phyloP scores from a whole-genome alignment of 2,797 vertebrate species.

The Enteromius viviparus region DNA sequence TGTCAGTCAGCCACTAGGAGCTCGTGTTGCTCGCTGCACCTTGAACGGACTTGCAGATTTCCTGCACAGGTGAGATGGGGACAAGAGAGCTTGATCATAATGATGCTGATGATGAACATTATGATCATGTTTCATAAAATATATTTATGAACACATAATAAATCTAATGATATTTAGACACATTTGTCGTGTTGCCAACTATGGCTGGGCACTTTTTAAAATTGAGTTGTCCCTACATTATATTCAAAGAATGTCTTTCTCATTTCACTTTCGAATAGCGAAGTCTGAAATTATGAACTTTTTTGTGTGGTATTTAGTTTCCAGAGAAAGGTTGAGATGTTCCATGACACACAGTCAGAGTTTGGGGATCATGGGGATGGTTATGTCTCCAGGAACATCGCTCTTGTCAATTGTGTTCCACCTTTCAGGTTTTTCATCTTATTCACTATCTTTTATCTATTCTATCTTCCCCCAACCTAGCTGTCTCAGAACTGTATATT shows the following conservation, averaged over 20 bases:
- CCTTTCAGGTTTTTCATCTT: conserved; percentile 81
- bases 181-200: background rate
- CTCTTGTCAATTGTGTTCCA: conserved; percentile 89
- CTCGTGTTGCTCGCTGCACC: conserved; percentile 86
- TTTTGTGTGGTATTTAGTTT: conserved; percentile 76
- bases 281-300: background rate
- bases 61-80: conserved; percentile 80
- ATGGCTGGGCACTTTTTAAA: background rate
- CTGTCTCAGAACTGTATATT: background rate
- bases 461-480: background rate
- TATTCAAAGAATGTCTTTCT: background rate
- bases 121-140: background rate
- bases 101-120: background rate
- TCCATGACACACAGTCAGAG: conserved; percentile 83
- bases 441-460: background rate
- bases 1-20: conserved; percentile 85
- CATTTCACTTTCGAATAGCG: background rate
- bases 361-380: conserved; percentile 77
- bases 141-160: background rate
- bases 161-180: background rate
- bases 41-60: conserved; percentile 86
- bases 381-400: conserved; percentile 83
- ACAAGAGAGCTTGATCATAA: background rate
- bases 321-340: conserved; percentile 88
- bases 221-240: background rate